Evolutionary conservation across 2,113 vertebrate species (phyloP).

Genomic region (Tinamus guttatus): DNA sequence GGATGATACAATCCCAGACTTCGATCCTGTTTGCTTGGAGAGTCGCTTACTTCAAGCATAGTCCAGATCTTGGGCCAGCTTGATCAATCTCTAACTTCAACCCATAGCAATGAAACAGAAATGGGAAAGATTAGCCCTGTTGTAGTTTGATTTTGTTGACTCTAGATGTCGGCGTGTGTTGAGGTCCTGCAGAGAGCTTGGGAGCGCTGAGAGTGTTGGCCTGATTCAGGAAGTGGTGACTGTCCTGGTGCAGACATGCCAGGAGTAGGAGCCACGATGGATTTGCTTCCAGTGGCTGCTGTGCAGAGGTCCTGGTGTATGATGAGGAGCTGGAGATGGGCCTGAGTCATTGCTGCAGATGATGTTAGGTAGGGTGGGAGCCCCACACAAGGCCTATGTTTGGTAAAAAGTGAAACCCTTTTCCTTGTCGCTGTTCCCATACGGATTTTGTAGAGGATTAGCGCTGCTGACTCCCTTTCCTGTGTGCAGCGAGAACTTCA

Average conservation of each 20-base stretch:
- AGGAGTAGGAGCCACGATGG: background rate
- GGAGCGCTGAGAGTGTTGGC: fast-evolving
- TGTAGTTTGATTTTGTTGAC: background rate
- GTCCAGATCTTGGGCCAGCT: background rate
- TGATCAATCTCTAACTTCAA: background rate
- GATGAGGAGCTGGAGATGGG: background rate
- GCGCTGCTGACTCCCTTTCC: background rate
- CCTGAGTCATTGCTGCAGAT: background rate
- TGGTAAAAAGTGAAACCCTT: background rate
- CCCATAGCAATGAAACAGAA: background rate
- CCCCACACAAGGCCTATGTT: fast-evolving
- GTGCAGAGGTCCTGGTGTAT: background rate
- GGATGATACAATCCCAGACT: background rate
- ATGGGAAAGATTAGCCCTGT: background rate
- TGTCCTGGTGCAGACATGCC: background rate
- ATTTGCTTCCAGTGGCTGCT: background rate
- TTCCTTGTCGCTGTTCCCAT: background rate
- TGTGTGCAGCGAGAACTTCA: background rate
- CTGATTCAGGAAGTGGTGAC: background rate
- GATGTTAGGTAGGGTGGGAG: background rate
- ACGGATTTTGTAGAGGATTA: background rate
- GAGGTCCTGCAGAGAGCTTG: background rate
- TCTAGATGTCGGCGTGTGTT: background rate
- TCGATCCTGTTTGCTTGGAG: background rate
- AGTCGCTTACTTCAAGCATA: background rate